Conservation (phyloP, 2,113 vertebrate species). For the Tychaedon coryphoeus region DNA sequence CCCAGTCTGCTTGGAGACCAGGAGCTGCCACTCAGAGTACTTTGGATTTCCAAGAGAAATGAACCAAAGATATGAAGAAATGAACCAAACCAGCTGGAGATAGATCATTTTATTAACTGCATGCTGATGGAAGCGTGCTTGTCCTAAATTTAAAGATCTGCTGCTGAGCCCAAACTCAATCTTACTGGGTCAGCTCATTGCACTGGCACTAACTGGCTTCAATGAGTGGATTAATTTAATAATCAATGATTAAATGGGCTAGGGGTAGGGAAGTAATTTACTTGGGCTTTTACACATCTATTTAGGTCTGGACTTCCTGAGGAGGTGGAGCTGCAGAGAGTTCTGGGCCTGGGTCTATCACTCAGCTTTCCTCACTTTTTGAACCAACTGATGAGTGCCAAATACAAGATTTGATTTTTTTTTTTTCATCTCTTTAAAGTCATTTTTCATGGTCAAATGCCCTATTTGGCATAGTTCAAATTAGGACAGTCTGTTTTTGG, state of each 20-base stretch:
- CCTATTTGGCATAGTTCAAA: conserved; percentile 1
- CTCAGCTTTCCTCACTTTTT: not conserved
- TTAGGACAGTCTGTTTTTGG: not conserved
- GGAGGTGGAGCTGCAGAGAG: not conserved
- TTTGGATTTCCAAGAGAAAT: not conserved
- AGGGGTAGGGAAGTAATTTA: not conserved
- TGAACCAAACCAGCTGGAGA: not conserved
- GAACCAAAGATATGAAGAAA: not conserved
- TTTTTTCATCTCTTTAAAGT: not conserved
- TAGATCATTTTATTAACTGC: not conserved
- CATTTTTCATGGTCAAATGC: conserved; percentile 6
- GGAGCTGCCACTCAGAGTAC: not conserved
- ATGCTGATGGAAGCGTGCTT: not conserved
- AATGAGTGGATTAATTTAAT: not conserved
- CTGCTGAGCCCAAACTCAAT: not conserved
- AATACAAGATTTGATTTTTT: not conserved
- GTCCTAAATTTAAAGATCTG: not conserved
- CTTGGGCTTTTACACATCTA: not conserved
- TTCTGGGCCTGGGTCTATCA: not conserved
- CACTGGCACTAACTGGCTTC: not conserved
- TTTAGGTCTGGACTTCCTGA: not conserved
- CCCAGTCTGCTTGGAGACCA: not conserved
- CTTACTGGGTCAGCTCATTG: not conserved
- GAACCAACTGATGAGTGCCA: not conserved
- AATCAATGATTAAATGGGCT: not conserved